A percentile compares a stretch with the other conserved stretches of the same genome.
Evolutionary conservation across 2,113 vertebrate species (phyloP).

Genomic region (Oncorhynchus gorbuscha): DNA sequence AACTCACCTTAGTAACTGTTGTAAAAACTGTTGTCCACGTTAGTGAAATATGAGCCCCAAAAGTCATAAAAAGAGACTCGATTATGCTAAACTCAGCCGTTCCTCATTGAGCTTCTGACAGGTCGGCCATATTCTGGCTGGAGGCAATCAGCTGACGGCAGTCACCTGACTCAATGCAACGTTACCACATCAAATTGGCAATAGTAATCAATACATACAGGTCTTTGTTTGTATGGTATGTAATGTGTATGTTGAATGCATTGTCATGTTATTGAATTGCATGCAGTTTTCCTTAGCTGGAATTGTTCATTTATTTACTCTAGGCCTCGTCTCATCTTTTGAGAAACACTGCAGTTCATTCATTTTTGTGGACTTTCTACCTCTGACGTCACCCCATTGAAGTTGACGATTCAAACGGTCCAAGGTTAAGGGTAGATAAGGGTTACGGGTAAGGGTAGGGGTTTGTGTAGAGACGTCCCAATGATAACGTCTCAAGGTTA

Average conservation of each 20-base stretch:
- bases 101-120: conserved; percentile 74
- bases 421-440: no score
- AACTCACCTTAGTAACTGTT: conserved; percentile 54
- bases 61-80: conserved; percentile 50
- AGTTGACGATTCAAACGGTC: no score
- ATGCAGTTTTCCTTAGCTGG: no score
- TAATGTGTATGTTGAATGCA: background rate
- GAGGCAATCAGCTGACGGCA: conserved; percentile 76
- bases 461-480: no score
- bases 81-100: conserved; percentile 66
- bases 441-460: no score
- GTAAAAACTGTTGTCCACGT: conserved; percentile 21
- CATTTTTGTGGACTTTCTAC: no score
- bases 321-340: no score
- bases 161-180: conserved; percentile 61
- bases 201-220: background rate
- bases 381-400: no score
- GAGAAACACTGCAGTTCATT: no score
- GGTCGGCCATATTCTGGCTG: conserved; percentile 76
- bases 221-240: background rate
- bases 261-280: no score
- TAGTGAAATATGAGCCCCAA: conserved; percentile 18
- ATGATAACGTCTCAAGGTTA: no score
- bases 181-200: background rate
- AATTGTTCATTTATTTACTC: no score